Evolutionary conservation across 2,797 vertebrate species (phyloP), one percentile per base, ranked within the genome.

Genomic region (Danionella dracula): DNA sequence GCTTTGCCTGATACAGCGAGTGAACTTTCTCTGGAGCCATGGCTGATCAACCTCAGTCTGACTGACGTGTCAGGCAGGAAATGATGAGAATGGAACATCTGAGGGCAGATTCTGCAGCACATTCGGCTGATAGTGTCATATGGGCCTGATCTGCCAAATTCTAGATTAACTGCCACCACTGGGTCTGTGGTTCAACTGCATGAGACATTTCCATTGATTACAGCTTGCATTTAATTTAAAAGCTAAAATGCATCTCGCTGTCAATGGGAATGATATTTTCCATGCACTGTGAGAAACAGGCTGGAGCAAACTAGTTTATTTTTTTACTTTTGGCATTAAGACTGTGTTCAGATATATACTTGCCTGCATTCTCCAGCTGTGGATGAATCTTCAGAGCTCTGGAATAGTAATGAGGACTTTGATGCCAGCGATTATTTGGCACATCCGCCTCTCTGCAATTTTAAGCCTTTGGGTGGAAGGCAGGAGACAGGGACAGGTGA

Each of bases 371-470:
- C 49, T 35, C 40, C 29, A 8, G 1, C 57, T 53, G 32, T 49
- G 44, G 11, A 20, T 11, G 16, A 55, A 44, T 17, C 35, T 32
- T 48, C 35, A 34, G 13, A 27, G 38, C 53, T 55, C 46, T 64
- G 12, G 59, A 68, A 71, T 72, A 64, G 65, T 54, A 67, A 65
- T 65, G 21, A 41, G 40, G 27, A 27, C 53, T 27, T 17, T 37
- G 55, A 65, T 54, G 50, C 11, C 10, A 55, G 21, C 9, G 55
- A 60, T 57, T 63, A 55, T 62, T 68, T 32, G 20, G 44, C 29
- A 12, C 40, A 19, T 61, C 31, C 29, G 19, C 50, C 15, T 55
- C n/a, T n/a, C 49, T 72, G 34, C 13, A 9, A 60, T 20, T 42
- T 17, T 29, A 62, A 49, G 54, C 56, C 31, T 57, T 46, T 53